Evolutionary conservation across 2,888 invertebrate genomes (phyloP).

Genomic region (Heliconius sara): DNA sequence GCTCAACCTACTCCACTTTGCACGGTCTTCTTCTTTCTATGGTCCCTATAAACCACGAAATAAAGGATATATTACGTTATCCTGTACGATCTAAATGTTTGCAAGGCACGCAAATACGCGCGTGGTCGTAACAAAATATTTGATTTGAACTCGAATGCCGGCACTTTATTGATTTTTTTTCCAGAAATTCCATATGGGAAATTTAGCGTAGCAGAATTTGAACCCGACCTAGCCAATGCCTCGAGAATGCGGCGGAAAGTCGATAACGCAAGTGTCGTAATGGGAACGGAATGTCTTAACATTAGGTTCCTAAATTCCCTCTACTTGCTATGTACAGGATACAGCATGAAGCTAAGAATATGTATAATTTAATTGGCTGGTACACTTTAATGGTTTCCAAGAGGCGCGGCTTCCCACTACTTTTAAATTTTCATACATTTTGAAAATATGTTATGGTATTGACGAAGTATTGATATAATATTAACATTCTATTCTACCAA

Average conservation of each 20-base stretch:
- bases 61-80: slow-evolving; percentile 30
- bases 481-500: slow-evolving; percentile 30
- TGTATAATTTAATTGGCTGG: not conserved
- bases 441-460: not conserved
- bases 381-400: not conserved
- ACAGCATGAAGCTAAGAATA: not conserved
- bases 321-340: no score
- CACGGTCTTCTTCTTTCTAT: no score
- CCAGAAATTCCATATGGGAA: not conserved
- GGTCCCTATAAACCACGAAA: not conserved
- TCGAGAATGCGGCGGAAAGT: no score
- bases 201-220: not conserved
- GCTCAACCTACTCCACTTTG: no score
- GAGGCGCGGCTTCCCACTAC: not conserved
- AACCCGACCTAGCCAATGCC: not conserved
- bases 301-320: no score
- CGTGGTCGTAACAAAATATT: slow-evolving; percentile 42
- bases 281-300: no score
- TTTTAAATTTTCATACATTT: not conserved
- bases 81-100: slow-evolving; percentile 33
- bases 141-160: slow-evolving; percentile 42
- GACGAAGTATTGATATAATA: not conserved
- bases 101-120: slow-evolving; percentile 32
- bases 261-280: no score
- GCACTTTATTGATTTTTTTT: slow-evolving; percentile 34